A percentile compares a stretch with the other conserved stretches of the same genome.
phyloP scores from a whole-genome alignment of 2,113 vertebrate species.

The Pygoscelis adeliae region DNA sequence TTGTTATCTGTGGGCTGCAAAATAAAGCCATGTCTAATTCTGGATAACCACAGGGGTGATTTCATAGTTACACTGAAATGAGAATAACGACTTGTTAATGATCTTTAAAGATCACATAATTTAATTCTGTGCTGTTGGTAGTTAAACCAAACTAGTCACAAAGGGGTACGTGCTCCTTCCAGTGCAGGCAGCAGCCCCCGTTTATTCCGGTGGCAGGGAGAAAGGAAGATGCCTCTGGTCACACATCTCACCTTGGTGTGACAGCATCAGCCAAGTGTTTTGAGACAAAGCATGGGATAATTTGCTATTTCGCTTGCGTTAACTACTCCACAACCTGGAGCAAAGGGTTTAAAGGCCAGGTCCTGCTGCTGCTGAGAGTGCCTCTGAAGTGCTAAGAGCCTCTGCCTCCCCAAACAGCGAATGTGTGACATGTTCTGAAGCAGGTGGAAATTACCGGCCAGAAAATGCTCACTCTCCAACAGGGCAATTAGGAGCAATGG shows the following conservation, averaged over 20 bases:
- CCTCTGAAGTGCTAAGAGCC: not conserved
- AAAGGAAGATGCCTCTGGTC: not conserved
- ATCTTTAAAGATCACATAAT: not conserved
- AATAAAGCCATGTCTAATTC: not conserved
- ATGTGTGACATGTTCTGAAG: not conserved
- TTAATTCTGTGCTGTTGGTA: not conserved
- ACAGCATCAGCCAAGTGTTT: not conserved
- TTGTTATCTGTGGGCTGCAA: conserved; percentile 5
- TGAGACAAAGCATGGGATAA: not conserved
- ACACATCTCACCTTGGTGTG: not conserved
- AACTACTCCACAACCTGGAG: not conserved
- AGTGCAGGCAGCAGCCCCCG: not conserved
- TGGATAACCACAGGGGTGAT: not conserved
- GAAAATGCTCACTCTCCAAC: not conserved
- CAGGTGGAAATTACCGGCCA: not conserved
- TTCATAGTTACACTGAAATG: not conserved
- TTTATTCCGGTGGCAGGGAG: fast-evolving
- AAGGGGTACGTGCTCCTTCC: not conserved
- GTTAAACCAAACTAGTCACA: not conserved
- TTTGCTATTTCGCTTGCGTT: not conserved
- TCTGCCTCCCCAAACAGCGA: not conserved
- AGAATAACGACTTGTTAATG: not conserved
- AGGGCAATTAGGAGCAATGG: not conserved
- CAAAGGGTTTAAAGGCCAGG: not conserved
- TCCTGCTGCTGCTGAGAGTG: not conserved